Evolutionary conservation across 2,113 vertebrate genomes (phyloP), one percentile per base, ranked within the genome.

Genomic region (Pollachius pollachius): DNA sequence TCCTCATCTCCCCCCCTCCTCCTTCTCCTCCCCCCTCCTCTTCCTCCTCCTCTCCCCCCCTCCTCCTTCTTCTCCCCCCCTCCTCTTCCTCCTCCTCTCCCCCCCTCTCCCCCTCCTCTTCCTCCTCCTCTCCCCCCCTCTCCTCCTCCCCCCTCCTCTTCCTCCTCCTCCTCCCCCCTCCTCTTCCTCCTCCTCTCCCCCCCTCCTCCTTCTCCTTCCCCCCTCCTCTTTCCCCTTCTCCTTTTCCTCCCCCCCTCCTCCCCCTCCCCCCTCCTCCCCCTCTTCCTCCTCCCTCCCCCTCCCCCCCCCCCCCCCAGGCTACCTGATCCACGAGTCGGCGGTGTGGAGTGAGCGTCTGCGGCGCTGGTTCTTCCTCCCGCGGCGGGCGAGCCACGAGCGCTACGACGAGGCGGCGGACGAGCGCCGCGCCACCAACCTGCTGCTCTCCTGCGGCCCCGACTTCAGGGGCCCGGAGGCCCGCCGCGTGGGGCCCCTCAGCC

Each of bases 351-450:
- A 97, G 75, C 91, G 77, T 0, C 90, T 95, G 52, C 94, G 94
- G 81, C 93, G 90, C 71, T 99, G 97, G 97, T 95, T 97, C 90
- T 98, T 98, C 87, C 91, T 99, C 75, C 97, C 97, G 0, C 95
- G 97, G 72, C 94, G 97, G 0, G 96, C 96, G 80, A 98, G 97
- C 85, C 91, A 89, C 0, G 86, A 95, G 66, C 94, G 75, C 15
- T 99, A 98, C 65, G 93, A 92, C 0, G 97, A 99, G 88, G 75
- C 62, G 0, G 94, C 92, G 0, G 97, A 98, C 0, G 96, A 97
- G 81, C 94, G 13, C 0, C 90, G 91, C 0, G 96, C 95, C 74
- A 90, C 96, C 84, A 98, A 99, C 88, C 91, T 98, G 61, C 89
- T 98, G 2, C 92, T 99, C 15, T 94, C 93, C 37, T 93, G 94